Base-by-base conservation (phyloP, 2,113 vertebrate species). In the Argyrosomus japonicus region DNA sequence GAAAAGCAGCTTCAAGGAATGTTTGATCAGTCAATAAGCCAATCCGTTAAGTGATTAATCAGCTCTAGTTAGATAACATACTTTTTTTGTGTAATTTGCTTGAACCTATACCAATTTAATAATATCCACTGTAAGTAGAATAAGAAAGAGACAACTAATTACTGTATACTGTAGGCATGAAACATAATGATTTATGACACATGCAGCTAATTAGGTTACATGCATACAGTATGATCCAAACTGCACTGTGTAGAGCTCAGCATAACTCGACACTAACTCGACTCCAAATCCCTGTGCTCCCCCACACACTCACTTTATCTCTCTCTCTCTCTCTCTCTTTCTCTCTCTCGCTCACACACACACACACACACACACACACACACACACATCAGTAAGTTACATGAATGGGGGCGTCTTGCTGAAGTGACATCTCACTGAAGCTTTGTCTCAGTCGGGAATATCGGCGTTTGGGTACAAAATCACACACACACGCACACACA, bases 171-270 rank as follows among this genome's bases (percentile, higher is more conserved):
- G 32, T 78, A 48, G 87, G 85, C 54, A 50, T 69, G 63, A 58
- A 78, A 62, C 27, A 21, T 75, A 57, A 62, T 89, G 87, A 93
- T 89, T 86, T 84, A 92, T 84, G 83, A 86, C 78, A 80, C 71
- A 70, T 68, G 68, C 58, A 58, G 54, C 78, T 88, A 92, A 94
- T 90, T 87, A 79, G 88, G 83, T 89, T 89, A 84, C 77, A 75
- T 78, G 62, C 82, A 87, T 75, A 81, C 51, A 40, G 17, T 76
- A n/a, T 61, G 80, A 83, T 88, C 51, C 67, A 68, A 81, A 68
- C 75, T 48, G 63, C 75, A 17, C 64, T 36, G 74, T 54, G 62
- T 29, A n/a, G 65, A 64, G 70, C 73, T 84, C 21, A 18, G 67
- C 85, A 74, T 58, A 78, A 77, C 79, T 85, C 45, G 14, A 15